Conservation (phyloP, 2,113 vertebrate species). For the Pollimyrus isidori region DNA sequence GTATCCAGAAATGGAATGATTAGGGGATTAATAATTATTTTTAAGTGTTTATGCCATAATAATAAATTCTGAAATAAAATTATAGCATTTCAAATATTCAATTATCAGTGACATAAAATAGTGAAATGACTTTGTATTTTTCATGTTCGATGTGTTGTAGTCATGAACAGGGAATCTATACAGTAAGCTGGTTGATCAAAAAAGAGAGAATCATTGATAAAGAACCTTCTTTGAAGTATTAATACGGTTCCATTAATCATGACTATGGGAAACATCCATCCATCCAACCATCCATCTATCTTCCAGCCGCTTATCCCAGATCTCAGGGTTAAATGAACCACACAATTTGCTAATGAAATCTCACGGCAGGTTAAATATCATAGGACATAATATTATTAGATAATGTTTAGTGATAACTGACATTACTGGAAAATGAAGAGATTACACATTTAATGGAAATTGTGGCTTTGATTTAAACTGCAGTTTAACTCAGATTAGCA, state of each 20-base stretch:
- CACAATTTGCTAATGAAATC: background rate
- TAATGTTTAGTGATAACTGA: background rate
- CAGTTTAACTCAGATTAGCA: background rate
- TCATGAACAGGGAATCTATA: background rate
- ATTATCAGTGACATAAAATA: background rate
- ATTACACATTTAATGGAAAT: background rate
- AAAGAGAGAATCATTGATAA: background rate
- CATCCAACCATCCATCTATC: background rate
- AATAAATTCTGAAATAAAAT: background rate
- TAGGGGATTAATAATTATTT: background rate
- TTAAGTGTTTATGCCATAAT: background rate
- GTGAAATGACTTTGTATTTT: background rate
- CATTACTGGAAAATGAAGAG: background rate
- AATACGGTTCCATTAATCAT: background rate
- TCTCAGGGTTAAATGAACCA: background rate
- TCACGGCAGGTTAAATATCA: background rate
- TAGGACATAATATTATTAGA: background rate
- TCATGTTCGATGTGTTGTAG: background rate
- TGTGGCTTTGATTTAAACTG: background rate
- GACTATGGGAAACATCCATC: background rate
- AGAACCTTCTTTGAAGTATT: background rate
- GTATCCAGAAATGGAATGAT: background rate
- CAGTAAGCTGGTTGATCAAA: background rate
- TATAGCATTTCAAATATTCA: background rate
- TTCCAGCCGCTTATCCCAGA: background rate